Conservation (phyloP, 2,888 invertebrate species). For the Aphidoletes aphidimyza region DNA sequence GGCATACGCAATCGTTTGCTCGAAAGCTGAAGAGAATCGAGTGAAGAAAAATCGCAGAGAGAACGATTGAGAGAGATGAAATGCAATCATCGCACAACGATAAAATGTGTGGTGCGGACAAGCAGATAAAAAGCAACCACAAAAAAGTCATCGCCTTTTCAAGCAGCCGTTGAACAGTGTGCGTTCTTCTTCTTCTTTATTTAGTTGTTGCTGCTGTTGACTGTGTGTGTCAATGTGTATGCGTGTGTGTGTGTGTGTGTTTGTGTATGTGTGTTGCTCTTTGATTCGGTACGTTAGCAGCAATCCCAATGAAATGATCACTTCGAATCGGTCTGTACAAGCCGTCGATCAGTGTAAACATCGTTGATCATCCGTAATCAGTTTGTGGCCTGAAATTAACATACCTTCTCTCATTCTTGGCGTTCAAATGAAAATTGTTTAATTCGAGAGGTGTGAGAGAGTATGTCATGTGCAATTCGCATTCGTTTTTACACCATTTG, state of each 20-base stretch:
- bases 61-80: too few relatives aligned
- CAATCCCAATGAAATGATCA: constrained; percentile 21
- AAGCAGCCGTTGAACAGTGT: too few relatives aligned
- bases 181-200: too few relatives aligned
- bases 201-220: too few relatives aligned
- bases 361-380: constrained; percentile 36
- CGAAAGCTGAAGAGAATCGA: too few relatives aligned
- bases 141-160: constrained; percentile 43
- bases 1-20: neutral
- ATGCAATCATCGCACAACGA: constrained; percentile 41
- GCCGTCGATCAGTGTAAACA: constrained; percentile 43
- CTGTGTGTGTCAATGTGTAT: too few relatives aligned
- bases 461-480: constrained; percentile 45
- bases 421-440: constrained; percentile 3
- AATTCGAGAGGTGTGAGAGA: constrained; percentile 41
- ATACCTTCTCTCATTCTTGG: constrained; percentile 38
- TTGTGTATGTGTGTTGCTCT: neutral
- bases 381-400: constrained; percentile 47
- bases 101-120: constrained; percentile 51
- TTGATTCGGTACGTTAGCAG: neutral
- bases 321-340: neutral
- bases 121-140: constrained; percentile 45
- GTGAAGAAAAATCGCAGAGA: neutral
- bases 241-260: too few relatives aligned
- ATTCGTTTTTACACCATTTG: constrained; percentile 1